phyloP scores from a whole-genome alignment of 2,113 vertebrate species.

The Gymnorhina tibicen region DNA sequence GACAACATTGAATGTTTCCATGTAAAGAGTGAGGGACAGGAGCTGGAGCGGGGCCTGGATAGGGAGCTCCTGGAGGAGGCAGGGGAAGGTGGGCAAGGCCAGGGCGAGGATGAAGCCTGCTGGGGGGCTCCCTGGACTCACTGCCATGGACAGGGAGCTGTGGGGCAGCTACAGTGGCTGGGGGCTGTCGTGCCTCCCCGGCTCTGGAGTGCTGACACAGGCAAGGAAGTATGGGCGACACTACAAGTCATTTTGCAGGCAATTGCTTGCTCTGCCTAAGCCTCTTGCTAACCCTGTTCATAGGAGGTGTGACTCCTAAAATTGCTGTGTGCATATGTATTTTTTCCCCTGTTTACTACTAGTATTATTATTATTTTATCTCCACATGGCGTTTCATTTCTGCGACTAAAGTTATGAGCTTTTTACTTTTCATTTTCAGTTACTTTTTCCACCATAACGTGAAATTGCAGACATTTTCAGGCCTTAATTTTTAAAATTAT shows the following conservation, averaged over 20 bases:
- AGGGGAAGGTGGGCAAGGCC: background rate
- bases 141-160: background rate
- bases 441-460: conserved; percentile 3
- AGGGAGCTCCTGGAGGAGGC: background rate
- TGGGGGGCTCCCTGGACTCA: background rate
- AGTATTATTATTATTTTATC: background rate
- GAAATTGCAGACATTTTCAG: conserved; percentile 31
- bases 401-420: background rate
- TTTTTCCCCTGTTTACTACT: background rate
- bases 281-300: background rate
- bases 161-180: background rate
- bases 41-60: accelerated
- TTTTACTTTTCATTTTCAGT: conserved; percentile 21
- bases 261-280: background rate
- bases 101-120: background rate
- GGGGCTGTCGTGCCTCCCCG: accelerated
- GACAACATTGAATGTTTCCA: background rate
- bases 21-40: background rate
- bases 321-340: background rate
- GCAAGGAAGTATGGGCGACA: background rate
- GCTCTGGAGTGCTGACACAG: background rate
- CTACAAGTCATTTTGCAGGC: background rate
- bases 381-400: background rate
- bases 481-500: conserved; percentile 65
- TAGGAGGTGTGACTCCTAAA: background rate